Evolutionary conservation across 1,140 invertebrate species (phyloP), one percentile per base, ranked within the genome.

Genomic region (Calephelis nemesis): DNA sequence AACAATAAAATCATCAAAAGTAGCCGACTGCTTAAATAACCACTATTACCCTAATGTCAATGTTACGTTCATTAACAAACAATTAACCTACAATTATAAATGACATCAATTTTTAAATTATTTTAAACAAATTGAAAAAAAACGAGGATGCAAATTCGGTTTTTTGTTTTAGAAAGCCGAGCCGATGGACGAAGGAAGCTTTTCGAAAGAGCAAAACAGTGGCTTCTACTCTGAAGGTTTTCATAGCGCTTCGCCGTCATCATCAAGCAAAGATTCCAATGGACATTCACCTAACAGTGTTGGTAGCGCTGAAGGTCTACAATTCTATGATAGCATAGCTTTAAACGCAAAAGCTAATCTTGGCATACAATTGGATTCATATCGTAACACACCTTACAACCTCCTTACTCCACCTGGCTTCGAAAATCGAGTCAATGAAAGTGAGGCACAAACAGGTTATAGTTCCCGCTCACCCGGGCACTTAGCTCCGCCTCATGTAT

Each of bases 151-250:
- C 65, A 47, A 48, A 39, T 47, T 62, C 10, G 13, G 62, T 67
- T 72, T 81, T 13, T 54, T 66, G 13, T 66, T 82, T 47, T 81
- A 91, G 89, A 91, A 91, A 88, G 73, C 87, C 15, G 89, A 91
- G 76, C 88, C 89, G 42, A 87, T 88, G 83, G 89, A 91, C 58
- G 87, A 91, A 0, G 80, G 80, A 65, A 86, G 76, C 70, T 91
- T 84, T 74, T 69, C 82, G 6, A 91, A 91, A 62, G 89, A 90
- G 40, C 87, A 89, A 71, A 78, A 78, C 13, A 91, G 88, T 66
- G 87, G 86, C n/a, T 91, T 90, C 69, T 90, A 90, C 70, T 93
- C 91, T 0, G 92, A 93, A 70, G 88, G 90, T 11, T 93, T 93
- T 70, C 92, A 92, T 68, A 92, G 92, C 67, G 87, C 91, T 0